Percentiles rank a stretch among this genome's conserved stretches.
Evolutionary conservation across 2,797 vertebrate species (phyloP).

Genomic region (Meda fulgida): DNA sequence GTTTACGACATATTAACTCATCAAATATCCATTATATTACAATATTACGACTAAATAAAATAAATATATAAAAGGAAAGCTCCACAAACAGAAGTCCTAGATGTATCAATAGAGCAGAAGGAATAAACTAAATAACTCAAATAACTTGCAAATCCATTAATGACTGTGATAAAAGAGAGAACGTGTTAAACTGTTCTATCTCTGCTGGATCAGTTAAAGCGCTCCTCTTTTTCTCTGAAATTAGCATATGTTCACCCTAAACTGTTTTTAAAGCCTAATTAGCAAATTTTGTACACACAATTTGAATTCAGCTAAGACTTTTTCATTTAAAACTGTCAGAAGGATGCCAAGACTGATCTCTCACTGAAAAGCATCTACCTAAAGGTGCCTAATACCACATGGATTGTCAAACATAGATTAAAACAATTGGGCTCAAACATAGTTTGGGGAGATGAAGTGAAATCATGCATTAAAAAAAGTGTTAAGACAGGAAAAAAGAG

Average conservation of each 20-base stretch:
- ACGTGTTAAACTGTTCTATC: slow-evolving; percentile 2
- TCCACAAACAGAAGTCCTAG: background rate
- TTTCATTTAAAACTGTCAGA: background rate
- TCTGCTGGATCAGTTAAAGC: background rate
- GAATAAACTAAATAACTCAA: background rate
- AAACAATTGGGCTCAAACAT: background rate
- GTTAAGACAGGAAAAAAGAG: background rate
- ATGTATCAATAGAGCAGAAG: background rate
- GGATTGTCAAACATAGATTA: background rate
- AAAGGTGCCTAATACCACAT: background rate
- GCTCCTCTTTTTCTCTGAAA: slow-evolving; percentile 1
- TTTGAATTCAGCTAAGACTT: background rate
- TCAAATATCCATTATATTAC: background rate
- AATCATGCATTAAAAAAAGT: background rate
- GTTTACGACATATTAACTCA: too few relatives aligned
- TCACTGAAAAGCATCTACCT: background rate
- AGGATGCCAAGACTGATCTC: background rate
- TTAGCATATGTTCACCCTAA: slow-evolving; percentile 12
- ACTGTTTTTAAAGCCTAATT: slow-evolving; percentile 10
- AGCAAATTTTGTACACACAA: background rate
- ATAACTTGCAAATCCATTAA: slow-evolving; percentile 26
- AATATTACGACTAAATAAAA: too few relatives aligned
- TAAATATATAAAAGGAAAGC: background rate
- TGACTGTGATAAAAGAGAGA: slow-evolving; percentile 10
- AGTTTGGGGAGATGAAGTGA: background rate